These are phyloP conservation scores for Alitta virens DNA, from an alignment of 2,888 invertebrate genomes.

Conservation along the genomic window DNA sequence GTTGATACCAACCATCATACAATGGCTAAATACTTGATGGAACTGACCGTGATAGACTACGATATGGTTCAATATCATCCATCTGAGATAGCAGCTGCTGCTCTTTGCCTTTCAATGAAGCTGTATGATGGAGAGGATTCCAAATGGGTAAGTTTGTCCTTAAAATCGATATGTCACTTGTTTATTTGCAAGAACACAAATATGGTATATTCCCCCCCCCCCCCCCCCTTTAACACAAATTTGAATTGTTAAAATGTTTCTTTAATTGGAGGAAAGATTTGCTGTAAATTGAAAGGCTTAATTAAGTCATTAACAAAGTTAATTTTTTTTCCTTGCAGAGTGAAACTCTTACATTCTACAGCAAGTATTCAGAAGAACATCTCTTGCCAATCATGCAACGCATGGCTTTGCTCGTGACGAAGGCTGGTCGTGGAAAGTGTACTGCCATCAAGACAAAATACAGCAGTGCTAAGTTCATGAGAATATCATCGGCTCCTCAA, in stretches of 20 bases:
- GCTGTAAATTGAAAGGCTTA: too few species aligned
- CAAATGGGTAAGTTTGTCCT: conserved; percentile 46
- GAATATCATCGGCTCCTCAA: conserved; percentile 25
- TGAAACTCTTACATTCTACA: conserved; percentile 72
- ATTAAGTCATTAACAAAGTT: too few species aligned
- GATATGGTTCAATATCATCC: conserved; percentile 73
- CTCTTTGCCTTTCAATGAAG: conserved; percentile 72
- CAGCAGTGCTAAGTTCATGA: conserved; percentile 55
- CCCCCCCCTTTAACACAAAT: too few species aligned
- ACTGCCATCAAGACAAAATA: conserved; percentile 57
- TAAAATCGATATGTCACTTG: too few species aligned
- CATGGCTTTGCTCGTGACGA: conserved; percentile 69
- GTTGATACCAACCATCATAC: conserved; percentile 71
- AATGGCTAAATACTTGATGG: conserved; percentile 87
- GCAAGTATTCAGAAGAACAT: conserved; percentile 70
- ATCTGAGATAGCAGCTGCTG: conserved; percentile 79
- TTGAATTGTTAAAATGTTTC: too few species aligned
- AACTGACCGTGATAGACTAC: conserved; percentile 79
- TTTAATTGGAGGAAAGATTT: too few species aligned
- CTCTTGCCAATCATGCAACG: conserved; percentile 69
- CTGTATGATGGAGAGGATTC: conserved; percentile 38
- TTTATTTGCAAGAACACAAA: too few species aligned
- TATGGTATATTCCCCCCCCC: too few species aligned
- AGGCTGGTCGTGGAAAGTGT: conserved; percentile 68
- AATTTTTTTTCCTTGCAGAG: conserved; percentile 59